Conservation (phyloP, 2,888 invertebrate species). For the Trachelus stipa region DNA sequence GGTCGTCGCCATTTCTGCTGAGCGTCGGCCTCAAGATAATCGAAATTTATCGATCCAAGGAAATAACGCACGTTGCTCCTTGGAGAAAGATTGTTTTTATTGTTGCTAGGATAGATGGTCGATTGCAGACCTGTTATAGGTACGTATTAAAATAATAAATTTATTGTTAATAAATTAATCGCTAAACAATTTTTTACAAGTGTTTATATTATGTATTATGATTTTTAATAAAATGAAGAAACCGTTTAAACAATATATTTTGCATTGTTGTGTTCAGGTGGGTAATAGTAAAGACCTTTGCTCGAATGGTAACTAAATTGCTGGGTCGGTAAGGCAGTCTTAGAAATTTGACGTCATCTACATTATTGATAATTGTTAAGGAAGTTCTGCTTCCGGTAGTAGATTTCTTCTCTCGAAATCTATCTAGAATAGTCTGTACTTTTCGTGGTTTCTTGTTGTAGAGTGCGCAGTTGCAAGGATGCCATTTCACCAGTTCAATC, state of each 20-base stretch:
- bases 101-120: conserved; percentile 26
- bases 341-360: background rate
- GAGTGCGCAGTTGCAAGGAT: conserved; percentile 27
- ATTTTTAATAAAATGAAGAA: background rate
- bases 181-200: background rate
- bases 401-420: background rate
- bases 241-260: background rate
- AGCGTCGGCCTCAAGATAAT: conserved; percentile 35
- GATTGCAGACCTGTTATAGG: conserved; percentile 5
- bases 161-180: background rate
- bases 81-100: conserved; percentile 15
- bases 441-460: background rate
- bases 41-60: conserved; percentile 42
- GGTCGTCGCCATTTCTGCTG: conserved; percentile 36
- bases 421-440: background rate
- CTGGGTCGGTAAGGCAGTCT: background rate
- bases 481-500: conserved; percentile 41
- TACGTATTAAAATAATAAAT: background rate
- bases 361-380: background rate
- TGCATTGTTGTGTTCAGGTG: background rate
- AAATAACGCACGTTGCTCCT: conserved; percentile 24
- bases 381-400: background rate
- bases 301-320: background rate
- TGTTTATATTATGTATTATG: background rate
- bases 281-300: background rate